phyloP scores from a whole-genome alignment of 2,113 vertebrate genomes.

The Pionites leucogaster region DNA sequence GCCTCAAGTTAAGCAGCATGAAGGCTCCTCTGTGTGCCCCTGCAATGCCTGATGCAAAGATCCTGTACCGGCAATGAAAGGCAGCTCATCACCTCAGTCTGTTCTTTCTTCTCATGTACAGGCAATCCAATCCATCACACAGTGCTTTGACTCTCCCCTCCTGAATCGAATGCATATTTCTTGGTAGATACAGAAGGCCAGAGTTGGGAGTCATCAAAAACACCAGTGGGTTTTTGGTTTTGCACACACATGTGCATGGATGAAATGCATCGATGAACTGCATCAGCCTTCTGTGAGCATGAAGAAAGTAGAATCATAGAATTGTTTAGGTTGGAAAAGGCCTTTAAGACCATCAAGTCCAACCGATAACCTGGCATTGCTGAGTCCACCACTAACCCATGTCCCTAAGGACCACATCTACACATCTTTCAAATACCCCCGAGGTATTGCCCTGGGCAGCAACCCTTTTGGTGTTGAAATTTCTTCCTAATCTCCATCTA shows the following conservation, averaged over 20 bases:
- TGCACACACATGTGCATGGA: fast-evolving
- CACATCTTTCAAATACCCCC: no score
- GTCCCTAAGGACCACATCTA: neutral
- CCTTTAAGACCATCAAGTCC: neutral
- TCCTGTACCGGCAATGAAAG: neutral
- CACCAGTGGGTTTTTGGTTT: neutral
- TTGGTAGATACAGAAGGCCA: neutral
- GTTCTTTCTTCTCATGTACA: neutral
- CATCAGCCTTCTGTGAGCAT: neutral
- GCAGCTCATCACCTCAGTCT: neutral
- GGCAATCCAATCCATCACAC: neutral
- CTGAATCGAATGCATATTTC: neutral
- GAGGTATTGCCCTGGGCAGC: neutral
- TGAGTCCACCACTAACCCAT: neutral
- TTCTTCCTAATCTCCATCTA: neutral
- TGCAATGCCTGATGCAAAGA: neutral
- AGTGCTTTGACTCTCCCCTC: neutral
- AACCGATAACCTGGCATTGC: neutral
- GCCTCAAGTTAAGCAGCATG: neutral
- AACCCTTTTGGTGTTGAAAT: neutral
- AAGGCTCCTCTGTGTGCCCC: neutral
- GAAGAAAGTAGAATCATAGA: neutral
- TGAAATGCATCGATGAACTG: neutral
- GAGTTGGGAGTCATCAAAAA: neutral
- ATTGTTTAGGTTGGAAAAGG: neutral